phyloP scores from a whole-genome alignment of 2,888 invertebrate genomes.

The Arge pagana region DNA sequence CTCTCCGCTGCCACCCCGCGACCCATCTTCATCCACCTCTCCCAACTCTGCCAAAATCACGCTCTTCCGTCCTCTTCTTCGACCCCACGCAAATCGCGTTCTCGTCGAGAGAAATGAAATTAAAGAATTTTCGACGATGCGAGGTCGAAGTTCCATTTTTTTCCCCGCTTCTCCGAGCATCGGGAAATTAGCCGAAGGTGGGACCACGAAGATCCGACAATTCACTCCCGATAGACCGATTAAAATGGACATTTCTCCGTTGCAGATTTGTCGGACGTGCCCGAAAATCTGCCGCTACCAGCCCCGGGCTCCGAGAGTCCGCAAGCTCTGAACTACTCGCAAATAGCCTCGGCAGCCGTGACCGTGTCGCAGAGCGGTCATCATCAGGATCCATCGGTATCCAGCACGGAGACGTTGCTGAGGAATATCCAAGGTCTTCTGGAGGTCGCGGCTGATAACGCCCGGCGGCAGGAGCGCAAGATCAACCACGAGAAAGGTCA shows the following conservation, averaged over 20 bases:
- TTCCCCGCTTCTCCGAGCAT: no score
- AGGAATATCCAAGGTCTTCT: slow-evolving; percentile 94
- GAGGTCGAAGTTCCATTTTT: no score
- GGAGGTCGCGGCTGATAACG: slow-evolving; percentile 97
- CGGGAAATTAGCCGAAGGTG: no score
- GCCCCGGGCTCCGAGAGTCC: slow-evolving; percentile 62
- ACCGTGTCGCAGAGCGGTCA: slow-evolving; percentile 62
- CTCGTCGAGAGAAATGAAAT: no score
- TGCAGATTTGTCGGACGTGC: slow-evolving; percentile 78
- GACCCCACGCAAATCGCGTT: no score
- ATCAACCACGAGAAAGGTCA: slow-evolving; percentile 96
- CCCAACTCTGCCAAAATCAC: no score
- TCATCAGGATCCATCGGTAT: slow-evolving; percentile 67
- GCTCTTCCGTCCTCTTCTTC: no score
- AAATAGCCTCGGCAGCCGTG: slow-evolving; percentile 69
- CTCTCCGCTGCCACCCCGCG: no score
- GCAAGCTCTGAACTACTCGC: slow-evolving; percentile 82
- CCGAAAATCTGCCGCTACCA: slow-evolving; percentile 69
- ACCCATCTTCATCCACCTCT: no score
- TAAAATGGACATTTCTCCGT: slow-evolving; percentile 31
- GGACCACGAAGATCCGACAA: no score
- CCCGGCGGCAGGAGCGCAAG: slow-evolving; percentile 93
- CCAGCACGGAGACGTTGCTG: slow-evolving; percentile 91
- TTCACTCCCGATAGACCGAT: no score
- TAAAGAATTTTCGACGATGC: no score